phyloP scores from a whole-genome alignment of 2,113 vertebrate genomes.

The Calidris pygmaea region DNA sequence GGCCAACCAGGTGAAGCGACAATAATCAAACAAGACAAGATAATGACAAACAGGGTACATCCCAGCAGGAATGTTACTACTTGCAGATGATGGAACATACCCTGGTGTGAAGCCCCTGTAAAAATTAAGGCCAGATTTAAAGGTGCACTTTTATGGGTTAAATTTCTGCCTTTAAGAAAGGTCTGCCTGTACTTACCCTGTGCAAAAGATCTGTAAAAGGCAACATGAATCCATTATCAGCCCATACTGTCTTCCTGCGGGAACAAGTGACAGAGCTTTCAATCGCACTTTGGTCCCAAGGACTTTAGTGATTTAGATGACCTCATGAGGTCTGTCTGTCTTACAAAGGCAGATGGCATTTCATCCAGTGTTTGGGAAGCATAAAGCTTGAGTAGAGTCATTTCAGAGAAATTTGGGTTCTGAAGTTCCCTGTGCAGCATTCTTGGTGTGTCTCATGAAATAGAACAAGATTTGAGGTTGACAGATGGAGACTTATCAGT shows the following conservation, averaged over 20 bases:
- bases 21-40: constrained; percentile 45
- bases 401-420: not conserved
- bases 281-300: not conserved
- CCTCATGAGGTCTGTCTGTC: not conserved
- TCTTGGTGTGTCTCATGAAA: not conserved
- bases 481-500: not conserved
- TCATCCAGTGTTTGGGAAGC: not conserved
- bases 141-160: not conserved
- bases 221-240: not conserved
- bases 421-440: not conserved
- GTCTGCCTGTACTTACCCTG: not conserved
- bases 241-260: not conserved
- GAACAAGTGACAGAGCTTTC: not conserved
- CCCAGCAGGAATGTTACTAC: not conserved
- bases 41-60: constrained; percentile 19
- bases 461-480: not conserved
- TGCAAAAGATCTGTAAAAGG: not conserved
- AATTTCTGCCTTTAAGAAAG: not conserved
- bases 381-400: not conserved
- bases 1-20: not conserved
- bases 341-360: not conserved
- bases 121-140: not conserved
- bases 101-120: not conserved
- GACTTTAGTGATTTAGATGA: not conserved
- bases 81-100: not conserved